phyloP scores from a whole-genome alignment of 2,113 vertebrate species.

The Pelecanus crispus region DNA sequence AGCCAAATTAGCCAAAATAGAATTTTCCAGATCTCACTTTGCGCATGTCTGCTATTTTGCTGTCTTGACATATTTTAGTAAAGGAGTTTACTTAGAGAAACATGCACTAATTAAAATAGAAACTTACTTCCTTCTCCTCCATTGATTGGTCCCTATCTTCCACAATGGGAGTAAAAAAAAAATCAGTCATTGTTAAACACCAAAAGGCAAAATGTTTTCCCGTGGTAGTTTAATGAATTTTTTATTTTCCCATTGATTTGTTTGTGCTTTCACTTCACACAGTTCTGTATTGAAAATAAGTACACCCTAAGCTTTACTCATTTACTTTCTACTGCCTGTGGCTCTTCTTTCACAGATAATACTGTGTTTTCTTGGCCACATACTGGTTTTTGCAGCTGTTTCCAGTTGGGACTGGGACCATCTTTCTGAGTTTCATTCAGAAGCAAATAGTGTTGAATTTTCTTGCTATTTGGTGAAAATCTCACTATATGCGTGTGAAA shows the following conservation, averaged over 20 bases:
- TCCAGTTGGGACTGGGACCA: neutral
- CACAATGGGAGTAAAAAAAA: neutral
- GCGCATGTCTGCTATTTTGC: neutral
- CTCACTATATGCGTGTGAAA: neutral
- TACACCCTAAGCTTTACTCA: neutral
- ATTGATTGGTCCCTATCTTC: neutral
- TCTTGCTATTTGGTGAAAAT: neutral
- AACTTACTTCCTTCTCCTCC: neutral
- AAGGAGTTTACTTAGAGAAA: neutral
- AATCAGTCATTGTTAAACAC: neutral
- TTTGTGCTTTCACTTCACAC: neutral
- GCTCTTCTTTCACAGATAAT: neutral
- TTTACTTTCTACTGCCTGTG: neutral
- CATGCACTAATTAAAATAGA: neutral
- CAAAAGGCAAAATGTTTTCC: neutral
- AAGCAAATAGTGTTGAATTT: neutral
- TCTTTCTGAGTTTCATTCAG: neutral
- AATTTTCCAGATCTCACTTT: neutral
- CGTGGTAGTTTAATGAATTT: neutral
- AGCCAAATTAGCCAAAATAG: neutral
- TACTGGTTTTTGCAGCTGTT: neutral
- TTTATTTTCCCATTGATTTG: conserved; percentile 1
- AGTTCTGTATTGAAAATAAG: neutral
- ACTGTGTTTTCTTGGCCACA: neutral
- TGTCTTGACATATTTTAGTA: neutral